A percentile compares a stretch with the other conserved stretches of the same genome.
Evolutionary conservation across 2,113 vertebrate species (phyloP).

Genomic region (Caranx ignobilis): DNA sequence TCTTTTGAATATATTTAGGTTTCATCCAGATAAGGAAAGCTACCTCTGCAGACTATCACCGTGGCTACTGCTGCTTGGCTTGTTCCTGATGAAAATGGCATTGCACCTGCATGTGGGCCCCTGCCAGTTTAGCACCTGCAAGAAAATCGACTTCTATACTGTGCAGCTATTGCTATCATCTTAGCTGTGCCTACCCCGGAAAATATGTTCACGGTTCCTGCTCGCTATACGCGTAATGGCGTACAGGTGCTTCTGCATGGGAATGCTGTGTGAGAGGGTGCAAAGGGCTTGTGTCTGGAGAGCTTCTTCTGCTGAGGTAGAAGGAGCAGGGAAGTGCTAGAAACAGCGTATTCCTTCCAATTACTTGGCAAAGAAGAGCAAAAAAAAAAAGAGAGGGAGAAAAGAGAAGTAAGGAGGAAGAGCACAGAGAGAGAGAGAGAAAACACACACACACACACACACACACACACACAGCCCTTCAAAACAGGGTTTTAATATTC

Average conservation of each 20-base stretch:
- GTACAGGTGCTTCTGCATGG: constrained; percentile 33
- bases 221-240: constrained; percentile 13
- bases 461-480: background rate
- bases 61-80: background rate
- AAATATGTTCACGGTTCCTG: constrained; percentile 19
- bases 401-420: constrained; percentile 7
- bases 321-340: constrained; percentile 52
- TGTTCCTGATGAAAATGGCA: constrained; percentile 10
- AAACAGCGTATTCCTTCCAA: constrained; percentile 81
- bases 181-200: background rate
- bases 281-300: constrained; percentile 27
- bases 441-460: background rate
- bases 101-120: constrained; percentile 3
- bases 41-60: background rate
- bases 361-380: constrained; percentile 74
- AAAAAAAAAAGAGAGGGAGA: constrained; percentile 39
- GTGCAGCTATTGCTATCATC: background rate
- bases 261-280: constrained; percentile 28
- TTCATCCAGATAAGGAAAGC: background rate
- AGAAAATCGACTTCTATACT: background rate
- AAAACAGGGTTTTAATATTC: constrained; percentile 40
- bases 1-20: background rate
- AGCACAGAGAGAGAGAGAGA: background rate
- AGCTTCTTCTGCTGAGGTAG: constrained; percentile 76
- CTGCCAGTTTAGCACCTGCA: constrained; percentile 34